Evolutionary conservation across 1,140 invertebrate species (phyloP), one percentile per base, ranked within the genome.

Genomic region (Danaus melanippus): DNA sequence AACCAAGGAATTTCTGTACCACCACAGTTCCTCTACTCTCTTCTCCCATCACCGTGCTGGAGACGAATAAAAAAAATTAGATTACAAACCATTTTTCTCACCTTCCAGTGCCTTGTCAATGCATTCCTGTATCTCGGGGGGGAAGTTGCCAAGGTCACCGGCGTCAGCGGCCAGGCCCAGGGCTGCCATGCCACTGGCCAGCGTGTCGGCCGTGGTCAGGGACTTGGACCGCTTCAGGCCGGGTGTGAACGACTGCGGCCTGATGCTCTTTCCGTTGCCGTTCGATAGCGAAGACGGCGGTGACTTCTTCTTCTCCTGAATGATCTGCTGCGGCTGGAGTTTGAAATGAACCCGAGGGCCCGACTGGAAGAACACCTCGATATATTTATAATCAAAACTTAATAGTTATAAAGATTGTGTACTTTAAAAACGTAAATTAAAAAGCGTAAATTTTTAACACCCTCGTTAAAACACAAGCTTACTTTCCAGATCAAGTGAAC

Each of bases 151-250:
- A 45, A 95, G 87, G 71, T 95, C 93, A 0, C 91, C 90, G 3
- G 92, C 90, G 59, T 94, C 92, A 2, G 90, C 88, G 0, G 89
- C 88, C 9, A 91, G 72, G 0, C 89, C 89, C 45, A 90, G 62
- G 8, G 89, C 88, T 1, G 89, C 89, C 86, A 90, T 89, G 45
- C 89, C 89, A 42, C 89, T 90, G 40, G 91, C 90, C 1, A 92
- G 74, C 0, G 90, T 88, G 67, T 94, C 93, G 0, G 92, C 90
- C 1, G 93, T 91, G 1, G 92, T 94, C 46, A 95, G 79, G 48
- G 93, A 95, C 76, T 95, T 96, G 8, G 94, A 95, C 15, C 94
- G 88, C 80, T 95, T 94, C 11, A 94, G 69, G n/a, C 89, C 90
- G 9, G 89, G 87, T 2, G 88, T 70, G 58, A 83, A 84, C 39